Evolutionary conservation across 2,113 vertebrate genomes (phyloP), one percentile per base, ranked within the genome.

Genomic region (Cinclus mexicanus): DNA sequence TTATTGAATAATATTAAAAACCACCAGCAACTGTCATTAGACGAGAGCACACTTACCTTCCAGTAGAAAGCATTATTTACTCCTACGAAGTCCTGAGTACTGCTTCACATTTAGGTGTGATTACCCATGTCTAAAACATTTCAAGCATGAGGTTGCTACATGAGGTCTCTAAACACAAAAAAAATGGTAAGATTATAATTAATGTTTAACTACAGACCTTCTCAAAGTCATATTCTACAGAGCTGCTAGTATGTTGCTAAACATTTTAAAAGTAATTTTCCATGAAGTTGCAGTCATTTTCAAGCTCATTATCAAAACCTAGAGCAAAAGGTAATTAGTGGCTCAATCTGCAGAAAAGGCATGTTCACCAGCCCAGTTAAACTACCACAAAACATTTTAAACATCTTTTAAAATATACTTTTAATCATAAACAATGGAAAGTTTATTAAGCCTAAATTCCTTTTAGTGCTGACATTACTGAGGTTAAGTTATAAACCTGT

Each of bases 21-120:
- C 1, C 2, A 50, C 8, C 3, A 3, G 9, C 17, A 78, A 33
- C 3, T 49, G 12, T 13, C 33, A 44, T 69, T 37, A 55, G 2
- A 12, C 2, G 11, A 46, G 13, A 70, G 28, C n/a, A 59, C 28
- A 56, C 95, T 84, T 79, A 96, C 96, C 61, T 89, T 87, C 26
- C 21, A 60, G 20, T 9, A 71, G 63, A 90, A 81, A 74, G 10
- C 6, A 29, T 50, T 76, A 11, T 35, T 63, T 21, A 11, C 24
- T 78, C 24, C 5, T 7, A 69, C 19, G 12, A 64, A 74, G 41
- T 57, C 20, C 22, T 12, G 8, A 87, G 64, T 11, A 37, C 11
- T 87, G 63, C 37, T 84, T 86, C 11, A 9, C 23, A 29, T 64
- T 68, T 37, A 86, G 50, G 35, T 64, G 21, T 24, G 28, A 46